Conservation (phyloP, 2,888 invertebrate species). For the Agrotis clavis region DNA sequence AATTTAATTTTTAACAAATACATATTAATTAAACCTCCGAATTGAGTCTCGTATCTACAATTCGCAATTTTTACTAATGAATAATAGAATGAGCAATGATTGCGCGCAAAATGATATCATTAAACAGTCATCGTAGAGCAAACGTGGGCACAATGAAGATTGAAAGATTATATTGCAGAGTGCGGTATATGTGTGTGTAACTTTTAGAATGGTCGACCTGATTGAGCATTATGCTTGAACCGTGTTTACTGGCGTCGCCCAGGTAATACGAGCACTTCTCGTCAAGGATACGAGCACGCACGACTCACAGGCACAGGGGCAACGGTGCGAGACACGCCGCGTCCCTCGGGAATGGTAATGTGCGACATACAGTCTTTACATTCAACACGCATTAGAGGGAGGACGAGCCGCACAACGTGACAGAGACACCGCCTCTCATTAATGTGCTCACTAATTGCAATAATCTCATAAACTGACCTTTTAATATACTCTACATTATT, state of each 20-base stretch:
- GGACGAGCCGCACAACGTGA: slow-evolving; percentile 72
- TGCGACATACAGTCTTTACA: slow-evolving; percentile 82
- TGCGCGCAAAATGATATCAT: slow-evolving; percentile 40
- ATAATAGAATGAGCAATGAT: slow-evolving; percentile 42
- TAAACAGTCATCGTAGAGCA: slow-evolving; percentile 37
- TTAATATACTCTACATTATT: slow-evolving; percentile 57
- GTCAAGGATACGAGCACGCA: slow-evolving; percentile 37
- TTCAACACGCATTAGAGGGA: slow-evolving; percentile 83
- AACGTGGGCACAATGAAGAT: slow-evolving; percentile 38
- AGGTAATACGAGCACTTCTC: slow-evolving; percentile 35
- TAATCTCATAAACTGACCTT: slow-evolving; percentile 61
- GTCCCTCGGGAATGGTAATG: slow-evolving; percentile 80
- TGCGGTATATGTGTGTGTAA: slow-evolving; percentile 9
- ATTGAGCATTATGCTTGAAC: slow-evolving; percentile 30
- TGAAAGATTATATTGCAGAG: slow-evolving; percentile 25
- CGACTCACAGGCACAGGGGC: slow-evolving; percentile 12
- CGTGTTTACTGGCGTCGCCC: neutral
- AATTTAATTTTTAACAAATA: too few relatives aligned
- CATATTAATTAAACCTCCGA: slow-evolving; percentile 3
- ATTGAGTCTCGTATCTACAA: slow-evolving; percentile 17
- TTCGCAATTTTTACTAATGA: slow-evolving; percentile 28
- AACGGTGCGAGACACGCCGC: slow-evolving; percentile 31
- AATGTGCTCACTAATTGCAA: slow-evolving; percentile 70
- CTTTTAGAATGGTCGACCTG: slow-evolving; percentile 23
- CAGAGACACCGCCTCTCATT: slow-evolving; percentile 68